Conservation (phyloP, 1,140 invertebrate genomes). For the Drosophila fuyamai region DNA sequence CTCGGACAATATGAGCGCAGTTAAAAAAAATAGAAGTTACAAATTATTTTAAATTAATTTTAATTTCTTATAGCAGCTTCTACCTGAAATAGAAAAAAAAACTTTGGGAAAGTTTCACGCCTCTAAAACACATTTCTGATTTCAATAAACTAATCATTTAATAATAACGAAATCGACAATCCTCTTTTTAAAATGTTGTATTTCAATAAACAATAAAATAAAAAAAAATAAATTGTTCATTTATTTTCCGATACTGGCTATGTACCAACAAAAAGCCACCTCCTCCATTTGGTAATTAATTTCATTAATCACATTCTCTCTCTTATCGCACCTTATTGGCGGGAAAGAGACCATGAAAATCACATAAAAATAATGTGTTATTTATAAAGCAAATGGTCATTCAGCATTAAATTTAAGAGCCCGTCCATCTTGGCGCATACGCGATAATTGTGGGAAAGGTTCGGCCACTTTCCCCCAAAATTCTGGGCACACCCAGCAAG, state of each 20-base stretch:
- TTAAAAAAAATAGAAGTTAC: no score
- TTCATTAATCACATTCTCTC: conserved; percentile 34
- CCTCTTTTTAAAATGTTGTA: no score
- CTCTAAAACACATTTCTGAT: no score
- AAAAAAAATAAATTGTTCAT: conserved; percentile 8
- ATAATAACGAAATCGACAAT: no score
- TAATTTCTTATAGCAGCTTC: no score
- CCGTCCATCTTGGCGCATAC: conserved; percentile 37
- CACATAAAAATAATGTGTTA: conserved; percentile 48
- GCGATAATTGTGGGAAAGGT: conserved; percentile 49
- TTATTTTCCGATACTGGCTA: not conserved
- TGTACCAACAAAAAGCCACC: not conserved
- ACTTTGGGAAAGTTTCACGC: no score
- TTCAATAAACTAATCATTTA: no score
- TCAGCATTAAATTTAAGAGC: conserved; percentile 48
- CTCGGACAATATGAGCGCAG: no score
- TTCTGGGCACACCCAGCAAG: conserved; percentile 52
- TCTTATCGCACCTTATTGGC: conserved; percentile 10
- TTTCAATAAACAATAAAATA: conserved; percentile 1
- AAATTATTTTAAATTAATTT: no score
- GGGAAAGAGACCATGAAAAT: conserved; percentile 42
- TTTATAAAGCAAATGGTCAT: conserved; percentile 50
- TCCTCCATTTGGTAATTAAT: conserved; percentile 19
- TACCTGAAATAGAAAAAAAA: no score
- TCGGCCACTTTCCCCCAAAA: conserved; percentile 18